phyloP scores from a whole-genome alignment of 2,888 invertebrate species.

The Drepanosiphum platanoidis region DNA sequence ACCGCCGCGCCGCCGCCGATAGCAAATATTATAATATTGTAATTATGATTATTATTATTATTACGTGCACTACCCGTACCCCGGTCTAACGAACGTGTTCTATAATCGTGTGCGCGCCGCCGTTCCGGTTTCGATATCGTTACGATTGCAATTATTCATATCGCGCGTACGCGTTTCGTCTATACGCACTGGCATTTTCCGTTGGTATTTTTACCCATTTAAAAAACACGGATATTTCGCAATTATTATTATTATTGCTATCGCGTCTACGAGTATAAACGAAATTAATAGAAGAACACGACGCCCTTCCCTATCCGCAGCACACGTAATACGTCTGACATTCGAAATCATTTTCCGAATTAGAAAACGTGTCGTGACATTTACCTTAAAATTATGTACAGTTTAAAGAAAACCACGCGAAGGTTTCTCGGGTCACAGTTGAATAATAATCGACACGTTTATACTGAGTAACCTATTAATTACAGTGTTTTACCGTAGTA shows the following conservation, averaged over 20 bases:
- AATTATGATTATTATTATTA: no score
- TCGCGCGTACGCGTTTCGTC: neutral
- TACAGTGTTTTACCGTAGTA: conserved; percentile 9
- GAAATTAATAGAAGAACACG: neutral
- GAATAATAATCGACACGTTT: conserved; percentile 27
- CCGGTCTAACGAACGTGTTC: no score
- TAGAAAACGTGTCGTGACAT: conserved; percentile 25
- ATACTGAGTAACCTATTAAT: conserved; percentile 42
- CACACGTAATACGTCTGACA: no score
- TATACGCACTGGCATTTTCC: no score
- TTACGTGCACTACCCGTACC: no score
- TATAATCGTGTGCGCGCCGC: no score
- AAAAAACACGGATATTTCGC: neutral
- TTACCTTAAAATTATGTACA: conserved; percentile 29
- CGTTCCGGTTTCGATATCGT: no score
- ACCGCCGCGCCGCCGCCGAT: no score
- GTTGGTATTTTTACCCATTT: no score
- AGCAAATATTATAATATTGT: no score
- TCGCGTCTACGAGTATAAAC: neutral
- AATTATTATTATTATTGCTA: neutral
- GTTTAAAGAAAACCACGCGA: conserved; percentile 23
- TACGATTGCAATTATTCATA: no score
- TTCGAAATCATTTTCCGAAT: neutral
- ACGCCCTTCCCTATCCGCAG: no score
- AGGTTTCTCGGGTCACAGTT: conserved; percentile 49